Evolutionary conservation across 2,797 vertebrate genomes (phyloP).

Genomic region (Emydoidea blandingii): DNA sequence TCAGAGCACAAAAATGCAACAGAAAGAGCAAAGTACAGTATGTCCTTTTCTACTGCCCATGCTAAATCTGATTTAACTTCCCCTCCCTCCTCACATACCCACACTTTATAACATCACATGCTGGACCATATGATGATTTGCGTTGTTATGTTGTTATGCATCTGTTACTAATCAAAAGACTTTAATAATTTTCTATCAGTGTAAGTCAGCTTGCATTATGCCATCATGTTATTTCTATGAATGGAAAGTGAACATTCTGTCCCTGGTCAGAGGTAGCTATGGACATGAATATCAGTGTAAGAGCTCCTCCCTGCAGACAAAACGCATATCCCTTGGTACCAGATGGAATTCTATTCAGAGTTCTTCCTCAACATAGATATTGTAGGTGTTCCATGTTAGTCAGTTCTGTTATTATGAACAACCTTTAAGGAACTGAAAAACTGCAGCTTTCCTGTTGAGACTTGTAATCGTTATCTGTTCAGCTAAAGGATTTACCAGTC

Average conservation of each 20-base stretch:
- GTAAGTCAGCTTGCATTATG: conserved; percentile 25
- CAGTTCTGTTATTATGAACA: conserved; percentile 53
- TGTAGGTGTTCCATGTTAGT: conserved; percentile 41
- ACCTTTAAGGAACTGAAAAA: conserved; percentile 62
- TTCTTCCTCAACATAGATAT: conserved; percentile 18
- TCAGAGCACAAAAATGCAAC: not conserved
- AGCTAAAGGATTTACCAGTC: conserved; percentile 46
- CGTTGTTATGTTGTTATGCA: not conserved
- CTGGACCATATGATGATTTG: not conserved
- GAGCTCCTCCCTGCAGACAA: conserved; percentile 15
- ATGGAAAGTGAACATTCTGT: not conserved
- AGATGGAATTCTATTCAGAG: conserved; percentile 63
- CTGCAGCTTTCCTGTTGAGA: conserved; percentile 54
- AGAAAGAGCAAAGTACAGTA: not conserved
- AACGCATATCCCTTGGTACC: not conserved
- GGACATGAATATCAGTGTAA: conserved; percentile 31
- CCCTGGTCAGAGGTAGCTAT: not conserved
- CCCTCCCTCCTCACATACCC: not conserved
- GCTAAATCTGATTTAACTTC: conserved; percentile 3
- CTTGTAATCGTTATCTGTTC: conserved; percentile 65
- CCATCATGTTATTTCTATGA: not conserved
- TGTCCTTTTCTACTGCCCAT: not conserved
- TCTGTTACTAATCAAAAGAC: conserved; percentile 29
- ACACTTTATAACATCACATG: not conserved
- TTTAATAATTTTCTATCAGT: conserved; percentile 23